Base-by-base conservation (phyloP, 2,797 vertebrate species). In the Coendou prehensilis region DNA sequence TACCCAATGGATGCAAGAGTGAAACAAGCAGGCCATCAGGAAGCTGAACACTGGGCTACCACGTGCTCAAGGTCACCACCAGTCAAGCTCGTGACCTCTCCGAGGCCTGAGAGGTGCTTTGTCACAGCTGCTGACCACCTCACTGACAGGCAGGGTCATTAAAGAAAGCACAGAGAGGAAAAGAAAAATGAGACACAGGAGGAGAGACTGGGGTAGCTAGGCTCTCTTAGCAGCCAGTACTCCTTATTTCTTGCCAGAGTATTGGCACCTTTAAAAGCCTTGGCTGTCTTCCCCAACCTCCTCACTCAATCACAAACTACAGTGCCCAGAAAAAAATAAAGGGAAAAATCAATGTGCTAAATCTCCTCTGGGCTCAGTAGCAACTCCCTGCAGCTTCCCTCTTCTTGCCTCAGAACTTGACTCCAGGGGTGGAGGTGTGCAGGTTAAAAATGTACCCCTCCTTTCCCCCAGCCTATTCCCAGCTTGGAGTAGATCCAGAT, bases 181-280 rank as follows among this genome's bases (percentile, higher is more conserved):
- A 95, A 96, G 95, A 97, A 95, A 97, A 96, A 97, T 52, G 87
- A 94, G 87, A 63, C 92, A 30, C 2, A 0, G 73, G 86, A 47
- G 79, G 47, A 41, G 9, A 61, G 85, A 86, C 37, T 0, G 11
- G 81, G 89, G 75, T 78, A 88, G 47, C 67, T 18, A 7, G 56
- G 56, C 93, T 84, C 93, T 94, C 96, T 94, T 54, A 78, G 88
- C 95, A 92, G 54, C 94, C 85, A 87, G 89, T 88, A 86, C 96
- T 96, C 93, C 92, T 96, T 97, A 96, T 97, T 96, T 97, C 95
- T 95, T 93, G 87, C 94, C 83, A 33, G 86, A 86, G 78, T 97
- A 98, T 97, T 96, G 97, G 94, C 97, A 97, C 90, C 92, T 98
- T 97, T 96, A 98, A 98, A 98, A 97, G 93, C 93, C 56, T 97